phyloP scores from a whole-genome alignment of 2,888 invertebrate species.

The Lasioglossum figueresi region DNA sequence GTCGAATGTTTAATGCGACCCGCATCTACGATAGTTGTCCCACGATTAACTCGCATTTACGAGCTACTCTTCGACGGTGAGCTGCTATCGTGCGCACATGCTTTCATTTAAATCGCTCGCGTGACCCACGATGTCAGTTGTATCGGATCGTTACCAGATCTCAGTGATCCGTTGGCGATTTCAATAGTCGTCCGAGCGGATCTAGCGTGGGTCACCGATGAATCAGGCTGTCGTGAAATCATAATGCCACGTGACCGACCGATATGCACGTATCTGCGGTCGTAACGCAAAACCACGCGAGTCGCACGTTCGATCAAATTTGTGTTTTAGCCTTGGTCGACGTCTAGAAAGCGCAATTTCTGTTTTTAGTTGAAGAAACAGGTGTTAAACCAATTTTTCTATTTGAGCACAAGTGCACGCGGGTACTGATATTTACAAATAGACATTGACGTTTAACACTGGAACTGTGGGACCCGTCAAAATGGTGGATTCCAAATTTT shows the following conservation, averaged over 20 bases:
- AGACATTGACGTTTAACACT: no score
- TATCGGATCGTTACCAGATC: background rate
- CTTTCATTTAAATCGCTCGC: background rate
- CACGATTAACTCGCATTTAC: background rate
- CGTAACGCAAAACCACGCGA: background rate
- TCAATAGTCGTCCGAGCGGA: background rate
- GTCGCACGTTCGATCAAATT: background rate
- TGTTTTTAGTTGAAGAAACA: background rate
- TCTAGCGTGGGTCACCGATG: slow-evolving; percentile 17
- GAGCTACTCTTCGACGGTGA: background rate
- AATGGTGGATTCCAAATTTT: no score
- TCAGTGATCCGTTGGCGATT: background rate
- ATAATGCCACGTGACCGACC: slow-evolving; percentile 21
- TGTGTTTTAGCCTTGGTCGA: background rate
- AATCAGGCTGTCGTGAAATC: slow-evolving; percentile 15
- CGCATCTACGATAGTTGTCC: background rate
- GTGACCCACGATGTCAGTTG: background rate
- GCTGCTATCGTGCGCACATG: background rate
- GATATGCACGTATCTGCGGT: background rate
- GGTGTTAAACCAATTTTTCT: no score
- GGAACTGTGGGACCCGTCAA: no score
- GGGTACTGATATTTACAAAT: no score
- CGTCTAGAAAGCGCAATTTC: background rate
- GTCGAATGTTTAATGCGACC: background rate
- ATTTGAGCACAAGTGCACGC: no score